phyloP scores from a whole-genome alignment of 2,113 vertebrate genomes.

The Microtus pennsylvanicus region DNA sequence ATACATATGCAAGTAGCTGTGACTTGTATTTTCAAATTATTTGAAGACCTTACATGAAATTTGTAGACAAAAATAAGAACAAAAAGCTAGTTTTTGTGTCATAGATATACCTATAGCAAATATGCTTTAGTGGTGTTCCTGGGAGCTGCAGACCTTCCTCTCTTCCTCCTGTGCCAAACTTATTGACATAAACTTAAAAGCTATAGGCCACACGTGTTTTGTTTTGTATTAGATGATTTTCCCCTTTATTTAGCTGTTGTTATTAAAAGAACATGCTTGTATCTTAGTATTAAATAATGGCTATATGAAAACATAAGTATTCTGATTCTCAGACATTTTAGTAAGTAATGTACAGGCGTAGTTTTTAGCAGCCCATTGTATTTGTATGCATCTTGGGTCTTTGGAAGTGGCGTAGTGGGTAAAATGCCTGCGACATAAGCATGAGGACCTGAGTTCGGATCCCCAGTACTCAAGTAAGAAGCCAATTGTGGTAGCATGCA shows the following conservation, averaged over 20 bases:
- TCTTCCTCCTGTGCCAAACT: not conserved
- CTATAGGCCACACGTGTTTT: not conserved
- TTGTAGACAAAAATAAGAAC: not conserved
- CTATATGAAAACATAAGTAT: not conserved
- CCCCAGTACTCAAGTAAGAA: not conserved
- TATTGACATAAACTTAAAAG: not conserved
- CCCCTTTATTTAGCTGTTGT: slow-evolving; percentile 7
- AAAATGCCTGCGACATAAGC: not conserved
- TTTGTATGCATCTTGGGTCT: not conserved
- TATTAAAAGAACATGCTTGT: not conserved
- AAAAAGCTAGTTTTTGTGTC: slow-evolving; percentile 18
- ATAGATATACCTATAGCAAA: not conserved
- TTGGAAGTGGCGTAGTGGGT: not conserved
- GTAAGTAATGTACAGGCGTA: slow-evolving; percentile 3
- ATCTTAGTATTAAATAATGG: not conserved
- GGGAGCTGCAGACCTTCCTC: not conserved
- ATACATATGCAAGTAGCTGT: not conserved
- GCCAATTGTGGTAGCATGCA: not conserved
- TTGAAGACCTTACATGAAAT: not conserved
- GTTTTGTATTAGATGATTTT: slow-evolving; percentile 21
- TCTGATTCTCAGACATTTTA: slow-evolving; percentile 42
- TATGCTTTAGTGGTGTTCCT: not conserved
- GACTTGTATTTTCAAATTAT: slow-evolving; percentile 43
- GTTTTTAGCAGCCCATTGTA: not conserved
- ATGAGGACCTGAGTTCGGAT: not conserved